Evolutionary conservation across 2,888 invertebrate species (phyloP), one percentile per base, ranked within the genome.

Genomic region (Congeria kusceri): DNA sequence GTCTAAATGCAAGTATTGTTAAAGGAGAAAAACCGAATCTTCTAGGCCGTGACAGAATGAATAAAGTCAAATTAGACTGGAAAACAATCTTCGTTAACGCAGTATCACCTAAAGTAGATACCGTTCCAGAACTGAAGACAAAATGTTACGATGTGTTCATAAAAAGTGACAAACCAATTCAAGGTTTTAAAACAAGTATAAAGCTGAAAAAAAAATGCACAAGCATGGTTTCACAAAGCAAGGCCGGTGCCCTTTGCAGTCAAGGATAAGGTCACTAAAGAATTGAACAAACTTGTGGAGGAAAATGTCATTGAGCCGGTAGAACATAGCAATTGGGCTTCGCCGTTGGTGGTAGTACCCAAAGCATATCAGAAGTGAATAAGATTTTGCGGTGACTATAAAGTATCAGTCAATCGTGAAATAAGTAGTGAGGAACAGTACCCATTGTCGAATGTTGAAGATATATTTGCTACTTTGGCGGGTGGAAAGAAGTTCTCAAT

Each of bases 381-480:
- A n/a, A n/a, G n/a, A n/a, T n/a, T n/a, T n/a, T n/a, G n/a, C n/a
- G n/a, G n/a, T n/a, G n/a, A n/a, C n/a, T 86, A 74, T 59, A 80
- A 80, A 61, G 80, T 78, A 25, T 86, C 89, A 3, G 74, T 90
- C 13, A 90, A 89, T 71, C 74, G 67, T 20, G 75, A 80, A 46
- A 66, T 90, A n/a, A n/a, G n/a, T n/a, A 69, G 80, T 29, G 88
- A 86, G 25, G 88, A 90, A 47, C 85, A 87, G 49, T 75, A 83
- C 74, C 71, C 70, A 69, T n/a, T n/a, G n/a, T n/a, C n/a, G n/a
- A n/a, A n/a, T n/a, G n/a, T n/a, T n/a, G n/a, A n/a, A n/a, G n/a
- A 79, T 61, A 69, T 78, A 69, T 85, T 85, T 72, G 81, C 80
- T 9, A 57, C 29, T n/a, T 53, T 79, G 13, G 74, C 77, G 18